Base-by-base conservation (phyloP, 1,140 invertebrate genomes). In the Leptopilina clavipes region DNA sequence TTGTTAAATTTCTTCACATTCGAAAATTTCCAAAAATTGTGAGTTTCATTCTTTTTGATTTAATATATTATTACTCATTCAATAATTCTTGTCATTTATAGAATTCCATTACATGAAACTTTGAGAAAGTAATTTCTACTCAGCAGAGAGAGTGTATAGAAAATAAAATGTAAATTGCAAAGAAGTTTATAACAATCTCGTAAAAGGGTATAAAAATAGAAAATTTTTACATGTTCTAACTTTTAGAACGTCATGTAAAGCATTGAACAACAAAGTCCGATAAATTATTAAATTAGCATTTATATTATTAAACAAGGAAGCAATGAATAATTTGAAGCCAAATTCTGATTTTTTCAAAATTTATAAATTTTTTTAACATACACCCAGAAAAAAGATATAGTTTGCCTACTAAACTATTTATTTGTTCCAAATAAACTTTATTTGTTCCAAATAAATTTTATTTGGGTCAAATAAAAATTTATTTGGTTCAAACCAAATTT, bases 61-160 rank as follows among this genome's bases (percentile, higher is more conserved):
- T 40, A 1, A 40, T 14, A 31, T 12, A 0, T 65, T 25, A 25
- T n/a, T 31, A 31, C 22, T 65, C 31, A 40, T 40, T 40, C 37
- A 9, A 40, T 22, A 31, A 65, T 65, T 31, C 25, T 65, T 65
- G 59, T 65, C 12, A 65, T 65, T 65, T 31, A n/a, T n/a, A 7
- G 12, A 65, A 65, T 31, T 65, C 59, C 59, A 65, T 37, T 65
- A 22, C 59, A 37, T n/a, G 59, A 65, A 31, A 65, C 59, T 65
- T 25, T 12, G 59, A 25, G 59, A 65, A 65, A 65, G 59, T 65
- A 6, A 65, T 31, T 65, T 14, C 59, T 65, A 40, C 37, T 40
- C 37, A 31, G 12, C 22, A 59, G 56, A 31, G 56, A 59, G 59
- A 65, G 59, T 17, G 59, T 17, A 5, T 25, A 65, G 59, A 65